Base-by-base conservation (phyloP, 64 coral and sea anemone genomes). In the Pachyseris speciosa region DNA sequence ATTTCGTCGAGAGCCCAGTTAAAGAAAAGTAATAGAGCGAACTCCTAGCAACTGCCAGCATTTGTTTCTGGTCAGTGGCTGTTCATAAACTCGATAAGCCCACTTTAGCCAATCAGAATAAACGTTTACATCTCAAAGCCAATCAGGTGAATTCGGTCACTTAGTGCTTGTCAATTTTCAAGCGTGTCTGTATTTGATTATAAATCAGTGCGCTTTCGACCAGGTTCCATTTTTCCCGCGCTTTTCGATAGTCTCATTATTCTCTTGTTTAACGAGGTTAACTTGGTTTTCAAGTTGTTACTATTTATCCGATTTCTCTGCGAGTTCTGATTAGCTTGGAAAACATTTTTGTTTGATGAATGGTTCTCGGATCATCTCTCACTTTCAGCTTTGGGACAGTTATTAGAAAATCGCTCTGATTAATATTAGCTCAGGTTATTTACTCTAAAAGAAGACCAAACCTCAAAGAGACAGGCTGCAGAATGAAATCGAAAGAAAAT, bases 401-500 rank as follows among this genome's bases (percentile, higher is more conserved):
- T 29, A 9, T 28, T 20, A 79, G 52, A 79, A 79, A 31, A 52
- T 20, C 31, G 44, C 52, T 37, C 41, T 69, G n/a, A 48, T 27
- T 28, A 12, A 45, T 36, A 19, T 51, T 50, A 67, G 28, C 63
- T 86, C 31, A 69, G 50, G 4, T 53, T 72, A 63, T 83, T 84
- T 17, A 95, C 45, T 69, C 95, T 95, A 78, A 99, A 99, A 26
- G 72, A 91, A 34, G 94, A 95, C 97, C 97, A 99, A 74, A 99
- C 86, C 37, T 99, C 94, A 57, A 95, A 99, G 4, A 99, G 59
- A 87, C 97, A 99, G 48, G 93, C 94, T 16, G 97, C 93, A 9
- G 97, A 99, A 75, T 95, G 93, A 78, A 99, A 99, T 20, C 94
- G 97, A 83, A 99, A 99, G 70, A 99, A 95, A 52, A 95, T 93